phyloP scores from a whole-genome alignment of 2,888 invertebrate species.

The Diploptera punctata region DNA sequence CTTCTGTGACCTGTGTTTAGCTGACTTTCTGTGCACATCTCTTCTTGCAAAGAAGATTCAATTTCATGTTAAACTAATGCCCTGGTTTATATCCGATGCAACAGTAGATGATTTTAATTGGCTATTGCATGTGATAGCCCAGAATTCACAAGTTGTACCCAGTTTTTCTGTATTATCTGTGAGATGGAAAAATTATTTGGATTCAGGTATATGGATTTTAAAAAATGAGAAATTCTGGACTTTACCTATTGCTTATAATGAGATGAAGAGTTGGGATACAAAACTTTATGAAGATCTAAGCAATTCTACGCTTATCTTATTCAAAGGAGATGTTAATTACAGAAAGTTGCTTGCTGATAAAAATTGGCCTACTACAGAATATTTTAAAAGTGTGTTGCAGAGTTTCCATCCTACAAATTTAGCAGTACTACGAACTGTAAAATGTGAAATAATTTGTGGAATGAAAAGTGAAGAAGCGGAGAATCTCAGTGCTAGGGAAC shows the following conservation, averaged over 20 bases:
- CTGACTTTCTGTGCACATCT: slow-evolving; percentile 74
- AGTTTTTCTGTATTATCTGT: slow-evolving; percentile 58
- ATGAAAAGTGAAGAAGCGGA: slow-evolving; percentile 68
- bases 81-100: slow-evolving; percentile 97
- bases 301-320: slow-evolving; percentile 72
- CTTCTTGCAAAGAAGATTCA: slow-evolving; percentile 68
- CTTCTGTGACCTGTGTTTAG: slow-evolving; percentile 86
- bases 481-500: slow-evolving; percentile 60
- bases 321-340: slow-evolving; percentile 93
- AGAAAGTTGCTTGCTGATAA: slow-evolving; percentile 89
- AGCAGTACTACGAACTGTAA: slow-evolving; percentile 83
- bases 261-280: slow-evolving; percentile 74
- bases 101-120: slow-evolving; percentile 76
- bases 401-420: slow-evolving; percentile 86
- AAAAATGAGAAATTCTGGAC: slow-evolving; percentile 85
- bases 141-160: background rate
- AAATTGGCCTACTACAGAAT: slow-evolving; percentile 75
- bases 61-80: slow-evolving; percentile 86
- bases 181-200: slow-evolving; percentile 65
- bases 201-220: slow-evolving; percentile 51
- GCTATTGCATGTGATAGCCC: slow-evolving; percentile 61
- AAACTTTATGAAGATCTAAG: slow-evolving; percentile 74
- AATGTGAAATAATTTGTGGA: slow-evolving; percentile 88
- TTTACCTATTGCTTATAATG: slow-evolving; percentile 75
- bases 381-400: slow-evolving; percentile 69